These are phyloP conservation scores for Pleuronectes platessa DNA, from an alignment of 2,113 vertebrate genomes.

Conservation along the genomic window DNA sequence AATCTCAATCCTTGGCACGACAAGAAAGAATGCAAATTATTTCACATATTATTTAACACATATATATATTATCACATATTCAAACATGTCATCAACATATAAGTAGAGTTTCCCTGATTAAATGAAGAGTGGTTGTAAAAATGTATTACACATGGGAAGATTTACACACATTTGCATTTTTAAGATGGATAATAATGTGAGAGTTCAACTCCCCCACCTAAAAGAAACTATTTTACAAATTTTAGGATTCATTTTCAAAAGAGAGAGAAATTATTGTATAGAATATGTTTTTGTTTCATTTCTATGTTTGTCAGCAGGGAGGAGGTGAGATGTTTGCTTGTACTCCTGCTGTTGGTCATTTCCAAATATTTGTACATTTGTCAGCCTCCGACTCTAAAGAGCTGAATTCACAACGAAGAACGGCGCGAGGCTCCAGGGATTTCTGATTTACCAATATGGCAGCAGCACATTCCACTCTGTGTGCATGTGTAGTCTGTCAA, in stretches of 20 bases:
- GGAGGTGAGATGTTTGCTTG: neutral
- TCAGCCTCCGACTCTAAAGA: slow-evolving; percentile 12
- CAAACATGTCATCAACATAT: neutral
- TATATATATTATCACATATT: neutral
- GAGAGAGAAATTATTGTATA: too few relatives aligned
- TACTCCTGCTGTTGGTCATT: neutral
- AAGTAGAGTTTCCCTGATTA: neutral
- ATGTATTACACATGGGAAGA: neutral
- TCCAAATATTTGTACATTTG: slow-evolving; percentile 12
- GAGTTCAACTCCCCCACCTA: neutral
- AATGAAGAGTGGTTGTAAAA: neutral
- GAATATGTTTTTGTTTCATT: too few relatives aligned
- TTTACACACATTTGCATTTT: neutral
- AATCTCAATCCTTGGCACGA: neutral
- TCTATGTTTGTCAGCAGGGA: neutral
- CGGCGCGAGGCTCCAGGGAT: neutral
- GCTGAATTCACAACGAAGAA: slow-evolving; percentile 19
- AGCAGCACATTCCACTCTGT: slow-evolving; percentile 22
- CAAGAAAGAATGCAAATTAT: neutral
- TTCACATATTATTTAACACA: too few relatives aligned
- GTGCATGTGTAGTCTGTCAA: slow-evolving; percentile 58
- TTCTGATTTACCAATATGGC: slow-evolving; percentile 52
- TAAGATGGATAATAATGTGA: neutral
- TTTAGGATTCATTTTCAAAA: too few relatives aligned
- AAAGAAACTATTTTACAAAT: neutral